Base-by-base conservation (phyloP, 2,797 vertebrate species). In the Aldrovandia affinis region DNA sequence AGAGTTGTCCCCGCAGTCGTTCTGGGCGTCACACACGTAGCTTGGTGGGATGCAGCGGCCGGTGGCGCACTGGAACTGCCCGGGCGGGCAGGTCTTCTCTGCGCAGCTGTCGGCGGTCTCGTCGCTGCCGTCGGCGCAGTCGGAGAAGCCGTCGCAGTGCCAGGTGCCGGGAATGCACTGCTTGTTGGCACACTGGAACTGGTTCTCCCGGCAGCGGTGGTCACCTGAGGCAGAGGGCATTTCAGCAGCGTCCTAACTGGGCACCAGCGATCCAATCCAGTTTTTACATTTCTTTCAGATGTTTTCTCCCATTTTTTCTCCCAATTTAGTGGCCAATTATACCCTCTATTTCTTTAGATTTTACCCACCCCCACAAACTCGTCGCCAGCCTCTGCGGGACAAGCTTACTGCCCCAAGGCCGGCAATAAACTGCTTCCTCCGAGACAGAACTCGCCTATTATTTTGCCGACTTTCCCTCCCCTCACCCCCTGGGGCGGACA, bases 171-270 rank as follows among this genome's bases (percentile, higher is more conserved):
- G 92, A 82, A 95, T 92, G 86, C 94, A 95, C 18, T 83, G 82
- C 84, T 94, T 94, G 90, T 93, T 90, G 90, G 91, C 89, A 85
- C 94, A 95, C 89, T 94, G 94, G 87, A 93, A 95, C 88, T 95
- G 92, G 87, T 93, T 95, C 3, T 83, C 89, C 81, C 89, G 84
- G 44, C 94, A 95, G 14, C 93, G 87, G 85, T 94, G 93, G 89
- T 94, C 91, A 81, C 92, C 94, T 95, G 83, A 0, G 0, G 55
- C 22, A 68, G 20, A 80, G 14, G 52, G 36, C 15, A 59, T 39
- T 80, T 57, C 47, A 50, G 7, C 18, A 15, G 2, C 1, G 39
- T 50, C 10, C 42, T 25, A 28, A 28, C 14, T 1, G 10, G 50
- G 15, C n/a, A n/a, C n/a, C n/a, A n/a, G n/a, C n/a, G n/a, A n/a